phyloP scores from a whole-genome alignment of 2,113 vertebrate species.

The Aldabrachelys gigantea region DNA sequence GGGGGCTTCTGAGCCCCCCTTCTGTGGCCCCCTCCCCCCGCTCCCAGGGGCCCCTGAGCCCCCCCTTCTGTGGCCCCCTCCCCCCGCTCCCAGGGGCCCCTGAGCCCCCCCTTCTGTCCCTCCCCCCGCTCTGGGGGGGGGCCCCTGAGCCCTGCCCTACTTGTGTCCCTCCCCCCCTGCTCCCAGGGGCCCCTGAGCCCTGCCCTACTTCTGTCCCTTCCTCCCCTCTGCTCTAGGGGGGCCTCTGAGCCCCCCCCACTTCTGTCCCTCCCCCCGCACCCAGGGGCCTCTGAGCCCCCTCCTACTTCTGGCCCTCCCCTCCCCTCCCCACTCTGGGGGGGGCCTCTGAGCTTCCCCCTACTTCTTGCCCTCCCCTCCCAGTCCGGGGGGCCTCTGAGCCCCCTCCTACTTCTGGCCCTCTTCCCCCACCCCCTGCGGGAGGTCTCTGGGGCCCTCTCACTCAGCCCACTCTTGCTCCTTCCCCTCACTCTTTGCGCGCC shows the following conservation, averaged over 20 bases:
- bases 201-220: accelerated
- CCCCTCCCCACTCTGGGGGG: too few species aligned
- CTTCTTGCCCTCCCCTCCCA: accelerated
- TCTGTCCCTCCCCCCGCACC: too few species aligned
- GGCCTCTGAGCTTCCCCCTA: too few species aligned
- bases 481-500: too few species aligned
- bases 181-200: too few species aligned
- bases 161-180: neutral
- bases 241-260: neutral
- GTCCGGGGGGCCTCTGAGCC: neutral
- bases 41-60: accelerated
- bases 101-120: neutral
- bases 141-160: neutral
- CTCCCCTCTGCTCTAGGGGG: neutral
- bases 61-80: too few species aligned
- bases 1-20: too few species aligned
- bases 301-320: too few species aligned
- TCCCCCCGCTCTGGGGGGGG: too few species aligned
- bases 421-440: too few species aligned
- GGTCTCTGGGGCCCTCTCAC: neutral
- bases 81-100: neutral
- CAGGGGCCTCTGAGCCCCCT: neutral
- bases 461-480: too few species aligned
- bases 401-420: too few species aligned
- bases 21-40: accelerated